A percentile compares a stretch with the other conserved stretches of the same genome.
Evolutionary conservation across 1,140 invertebrate genomes (phyloP).

Genomic region (Stenopsyche tienmushanensis): DNA sequence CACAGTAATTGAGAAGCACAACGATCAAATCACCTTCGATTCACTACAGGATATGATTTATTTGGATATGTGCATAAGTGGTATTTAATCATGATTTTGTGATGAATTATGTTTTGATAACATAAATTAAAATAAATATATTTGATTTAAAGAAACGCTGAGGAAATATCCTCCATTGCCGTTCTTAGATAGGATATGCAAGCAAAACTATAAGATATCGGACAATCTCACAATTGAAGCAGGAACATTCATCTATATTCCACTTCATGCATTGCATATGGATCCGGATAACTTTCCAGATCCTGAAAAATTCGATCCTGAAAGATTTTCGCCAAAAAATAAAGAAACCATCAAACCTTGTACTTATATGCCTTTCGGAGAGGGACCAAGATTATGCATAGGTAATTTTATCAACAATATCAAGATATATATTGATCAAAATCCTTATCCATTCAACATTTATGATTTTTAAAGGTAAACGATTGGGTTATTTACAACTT

Average conservation of each 20-base stretch:
- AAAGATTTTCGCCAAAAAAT: slow-evolving; percentile 47
- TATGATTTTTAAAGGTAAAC: not conserved
- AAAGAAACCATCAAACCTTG: slow-evolving; percentile 47
- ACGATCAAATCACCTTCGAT: slow-evolving; percentile 45
- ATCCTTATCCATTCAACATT: not conserved
- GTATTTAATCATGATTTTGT: no score
- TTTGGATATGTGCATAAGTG: slow-evolving; percentile 50
- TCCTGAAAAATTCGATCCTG: no score
- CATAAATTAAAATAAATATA: no score
- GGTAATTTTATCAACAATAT: slow-evolving; percentile 45
- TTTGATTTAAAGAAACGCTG: no score
- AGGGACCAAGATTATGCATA: slow-evolving; percentile 59
- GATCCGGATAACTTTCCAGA: no score
- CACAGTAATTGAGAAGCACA: slow-evolving; percentile 40
- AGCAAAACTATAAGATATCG: slow-evolving; percentile 1
- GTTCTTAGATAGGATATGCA: slow-evolving; percentile 51
- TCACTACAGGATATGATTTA: slow-evolving; percentile 47
- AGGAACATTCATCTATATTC: no score
- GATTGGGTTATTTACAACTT: not conserved
- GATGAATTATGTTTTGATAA: slow-evolving; percentile 2
- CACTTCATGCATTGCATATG: no score
- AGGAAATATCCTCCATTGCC: slow-evolving; percentile 53
- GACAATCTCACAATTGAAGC: no score
- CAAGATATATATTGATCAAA: not conserved
- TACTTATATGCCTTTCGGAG: slow-evolving; percentile 58